Base-by-base conservation (phyloP, 2,888 invertebrate species). In the Troides helena region DNA sequence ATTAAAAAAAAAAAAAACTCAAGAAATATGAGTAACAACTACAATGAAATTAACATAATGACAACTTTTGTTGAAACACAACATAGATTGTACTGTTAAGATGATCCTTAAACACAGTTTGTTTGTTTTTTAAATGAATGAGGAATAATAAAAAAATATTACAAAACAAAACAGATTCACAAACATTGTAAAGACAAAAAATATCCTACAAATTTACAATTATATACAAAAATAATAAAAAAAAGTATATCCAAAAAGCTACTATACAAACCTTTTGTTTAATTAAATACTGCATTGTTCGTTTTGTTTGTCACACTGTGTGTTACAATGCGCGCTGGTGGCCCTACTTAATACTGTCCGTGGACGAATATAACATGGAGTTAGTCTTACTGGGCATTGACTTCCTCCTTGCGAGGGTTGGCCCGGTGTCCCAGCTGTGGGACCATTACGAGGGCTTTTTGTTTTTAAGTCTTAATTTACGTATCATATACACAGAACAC, bases 141-240 rank as follows among this genome's bases (percentile, higher is more conserved):
- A 46, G 60, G 43, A 60, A 63, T 66, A 70, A 65, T 67, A 66
- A 63, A 68, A 30, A 30, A 67, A 69, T 65, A 67, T 67, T 70
- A 59, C 62, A 72, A 70, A 50, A 70, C 63, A 70, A 70, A 85
- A 81, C 86, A 88, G 82, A 88, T 87, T 87, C 86, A 86, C 85
- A 80, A 85, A 82, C 74, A 76, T 80, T 79, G 81, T 84, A 84
- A 74, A 75, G 76, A 77, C 82, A 81, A 70, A 30, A 69, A 85
- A 83, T 85, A 86, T 81, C 81, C 86, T 90, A 92, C 79, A 87
- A 88, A 88, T 91, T 83, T 92, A 92, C 92, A 92, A 83, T 82
- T 90, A 90, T 91, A 82, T 92, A 92, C 90, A 92, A 86, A 89
- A 85, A 81, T 81, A 75, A 78, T 81, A 75, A 78, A 81, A 57